Evolutionary conservation across 2,797 vertebrate species (phyloP), one percentile per base, ranked within the genome.

Genomic region (Danio jaintianensis): DNA sequence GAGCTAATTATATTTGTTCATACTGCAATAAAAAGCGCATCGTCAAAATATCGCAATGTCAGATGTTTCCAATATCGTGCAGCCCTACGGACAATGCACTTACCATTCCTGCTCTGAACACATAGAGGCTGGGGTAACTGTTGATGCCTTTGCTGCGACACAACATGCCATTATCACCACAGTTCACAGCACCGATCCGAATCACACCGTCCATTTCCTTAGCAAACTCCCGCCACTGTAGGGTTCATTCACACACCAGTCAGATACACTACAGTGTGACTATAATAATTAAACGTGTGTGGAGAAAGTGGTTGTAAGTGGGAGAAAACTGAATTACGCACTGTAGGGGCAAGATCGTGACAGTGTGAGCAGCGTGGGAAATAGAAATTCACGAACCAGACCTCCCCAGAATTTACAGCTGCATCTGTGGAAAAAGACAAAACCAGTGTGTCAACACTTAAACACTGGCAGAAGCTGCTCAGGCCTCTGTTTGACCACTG

Each of bases 321-420:
- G 8, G 74, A 56, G 20, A 75, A 20, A 66, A 42, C 13, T 2
- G 6, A 58, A 36, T 70, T 38, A 48, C 88, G 42, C 94, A 99
- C 98, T 84, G 95, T 96, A 4, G 98, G 97, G 82, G 97, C 98
- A 80, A 99, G 93, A 22, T 98, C 92, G 83, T 99, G 98, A 90
- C 98, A 99, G 89, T 99, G 98, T 0, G 98, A 99, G 81, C 98
- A 99, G 45, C 96, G 95, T 66, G 98, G 96, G 77, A 94, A 99
- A 88, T 99, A 99, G 87, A 99, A 99, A 91, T 99, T 99, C 87
- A 99, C 92, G 90, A 99, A 99, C 97, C 97, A 99, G 83, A 99
- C 92, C 84, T 99, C 97, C 87, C 98, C 97, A 4, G 98, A 99
- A 85, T 94, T 95, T 80, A 98, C 92, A 73, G 97, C 97, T 69